phyloP scores from a whole-genome alignment of 2,888 invertebrate genomes.

The Hybos culiciformis region DNA sequence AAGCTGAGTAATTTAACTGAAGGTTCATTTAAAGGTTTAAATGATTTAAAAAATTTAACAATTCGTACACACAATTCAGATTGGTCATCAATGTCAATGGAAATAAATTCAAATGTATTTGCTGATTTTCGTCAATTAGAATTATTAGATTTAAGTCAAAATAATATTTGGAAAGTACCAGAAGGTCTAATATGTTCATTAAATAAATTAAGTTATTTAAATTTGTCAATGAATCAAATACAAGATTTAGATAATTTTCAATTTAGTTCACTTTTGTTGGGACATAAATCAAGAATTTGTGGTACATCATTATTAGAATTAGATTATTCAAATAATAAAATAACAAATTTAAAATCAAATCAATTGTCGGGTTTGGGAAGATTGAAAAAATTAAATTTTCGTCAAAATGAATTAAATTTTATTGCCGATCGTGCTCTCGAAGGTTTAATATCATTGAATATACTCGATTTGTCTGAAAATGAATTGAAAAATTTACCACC shows the following conservation, averaged over 20 bases:
- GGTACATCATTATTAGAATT: slow-evolving; percentile 59
- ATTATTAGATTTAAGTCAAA: slow-evolving; percentile 69
- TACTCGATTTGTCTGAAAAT: slow-evolving; percentile 81
- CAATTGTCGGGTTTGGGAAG: slow-evolving; percentile 68
- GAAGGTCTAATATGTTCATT: slow-evolving; percentile 74
- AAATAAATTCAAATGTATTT: slow-evolving; percentile 67
- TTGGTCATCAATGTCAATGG: slow-evolving; percentile 75
- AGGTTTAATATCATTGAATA: slow-evolving; percentile 64
- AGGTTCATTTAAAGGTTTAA: slow-evolving; percentile 64
- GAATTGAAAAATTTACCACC: slow-evolving; percentile 76
- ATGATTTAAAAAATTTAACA: slow-evolving; percentile 71
- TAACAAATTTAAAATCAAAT: slow-evolving; percentile 66
- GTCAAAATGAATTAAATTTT: slow-evolving; percentile 77
- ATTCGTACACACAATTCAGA: slow-evolving; percentile 73
- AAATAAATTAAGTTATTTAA: slow-evolving; percentile 63
- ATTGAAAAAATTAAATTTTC: slow-evolving; percentile 64
- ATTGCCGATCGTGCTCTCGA: slow-evolving; percentile 72
- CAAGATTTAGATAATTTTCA: slow-evolving; percentile 79
- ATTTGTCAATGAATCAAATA: slow-evolving; percentile 73
- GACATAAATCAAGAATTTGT: slow-evolving; percentile 35
- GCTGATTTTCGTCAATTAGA: slow-evolving; percentile 66
- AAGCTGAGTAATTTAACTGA: slow-evolving; percentile 74
- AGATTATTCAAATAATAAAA: slow-evolving; percentile 73
- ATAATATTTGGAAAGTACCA: slow-evolving; percentile 81
- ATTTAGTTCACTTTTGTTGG: slow-evolving; percentile 50